Base-by-base conservation (phyloP, 1,140 invertebrate genomes). In the Cherax destructor region DNA sequence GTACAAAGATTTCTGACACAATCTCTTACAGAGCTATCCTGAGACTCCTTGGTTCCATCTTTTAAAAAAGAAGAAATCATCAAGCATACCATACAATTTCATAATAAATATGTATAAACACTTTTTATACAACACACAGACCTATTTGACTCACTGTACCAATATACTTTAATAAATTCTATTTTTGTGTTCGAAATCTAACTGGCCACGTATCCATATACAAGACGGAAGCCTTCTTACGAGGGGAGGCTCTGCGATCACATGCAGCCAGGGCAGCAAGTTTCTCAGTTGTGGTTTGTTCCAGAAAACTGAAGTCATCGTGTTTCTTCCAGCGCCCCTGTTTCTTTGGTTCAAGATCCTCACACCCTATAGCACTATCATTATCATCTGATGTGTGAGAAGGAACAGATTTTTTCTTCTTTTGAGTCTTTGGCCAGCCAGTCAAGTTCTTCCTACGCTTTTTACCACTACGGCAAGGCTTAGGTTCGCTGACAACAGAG, bases 371-470 rank as follows among this genome's bases (percentile, higher is more conserved):
- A 72, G 91, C 90, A 86, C 90, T 91, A 87, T 93, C 92, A 85
- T 92, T 93, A 86, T 93, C 92, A 59, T 93, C 92, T 83, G 92
- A 93, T n/a, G 87, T 91, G 49, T 87, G 91, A 77, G 88, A 83
- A 56, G 92, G 74, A 21, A 83, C 86, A 30, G 91, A 41, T 30
- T 56, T 84, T 65, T 88, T 90, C 50, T 85, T 86, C 85, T 88
- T 92, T 81, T 92, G 91, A 24, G 86, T 69, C 65, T 91, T 93
- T 1, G 92, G 92, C 92, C 92, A 93, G 84, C 92, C 92, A 77
- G 92, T 93, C 21, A 93, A 88, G 74, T 93, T 93, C 86, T 92
- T 92, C 86, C 92, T 83, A 56, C 92, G 88, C 85, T 93, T 93
- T 80, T 93, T 93, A 81, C 72, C 78, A 91, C 79, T 91, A 69